Evolutionary conservation across 2,113 vertebrate genomes (phyloP).

Genomic region (Girardinichthys multiradiatus): DNA sequence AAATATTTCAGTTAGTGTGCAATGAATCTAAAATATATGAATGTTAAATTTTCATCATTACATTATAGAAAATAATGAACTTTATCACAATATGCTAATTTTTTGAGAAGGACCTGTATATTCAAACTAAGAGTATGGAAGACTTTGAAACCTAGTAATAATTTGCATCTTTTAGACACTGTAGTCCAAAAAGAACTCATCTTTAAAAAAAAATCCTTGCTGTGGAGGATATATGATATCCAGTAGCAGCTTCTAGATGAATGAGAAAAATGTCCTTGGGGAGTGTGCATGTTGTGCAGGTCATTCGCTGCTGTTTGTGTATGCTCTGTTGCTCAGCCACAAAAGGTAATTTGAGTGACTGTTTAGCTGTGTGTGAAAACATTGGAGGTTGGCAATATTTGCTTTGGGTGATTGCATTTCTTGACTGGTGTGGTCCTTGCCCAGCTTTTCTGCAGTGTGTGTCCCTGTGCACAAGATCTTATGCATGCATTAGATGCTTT

Average conservation of each 20-base stretch:
- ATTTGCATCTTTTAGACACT: not conserved
- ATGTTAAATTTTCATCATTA: no score
- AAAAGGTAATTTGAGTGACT: conserved; percentile 50
- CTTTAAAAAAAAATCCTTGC: not conserved
- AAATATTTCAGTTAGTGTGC: no score
- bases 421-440: conserved; percentile 53
- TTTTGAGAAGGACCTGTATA: no score
- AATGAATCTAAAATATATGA: no score
- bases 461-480: not conserved
- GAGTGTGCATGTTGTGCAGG: conserved; percentile 41
- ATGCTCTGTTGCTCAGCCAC: conserved; percentile 53
- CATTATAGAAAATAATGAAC: no score
- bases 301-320: conserved; percentile 51
- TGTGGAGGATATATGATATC: conserved; percentile 16
- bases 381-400: conserved; percentile 59
- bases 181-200: not conserved
- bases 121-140: no score
- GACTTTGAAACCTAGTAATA: not conserved
- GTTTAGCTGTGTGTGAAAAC: conserved; percentile 60
- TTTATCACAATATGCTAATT: no score
- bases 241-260: conserved; percentile 18
- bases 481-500: not conserved
- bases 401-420: conserved; percentile 68
- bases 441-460: conserved; percentile 26
- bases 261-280: conserved; percentile 34